Percentiles rank a stretch among this genome's conserved stretches.
Evolutionary conservation across 2,113 vertebrate species (phyloP).

Genomic region (Phrynosoma platyrhinos): DNA sequence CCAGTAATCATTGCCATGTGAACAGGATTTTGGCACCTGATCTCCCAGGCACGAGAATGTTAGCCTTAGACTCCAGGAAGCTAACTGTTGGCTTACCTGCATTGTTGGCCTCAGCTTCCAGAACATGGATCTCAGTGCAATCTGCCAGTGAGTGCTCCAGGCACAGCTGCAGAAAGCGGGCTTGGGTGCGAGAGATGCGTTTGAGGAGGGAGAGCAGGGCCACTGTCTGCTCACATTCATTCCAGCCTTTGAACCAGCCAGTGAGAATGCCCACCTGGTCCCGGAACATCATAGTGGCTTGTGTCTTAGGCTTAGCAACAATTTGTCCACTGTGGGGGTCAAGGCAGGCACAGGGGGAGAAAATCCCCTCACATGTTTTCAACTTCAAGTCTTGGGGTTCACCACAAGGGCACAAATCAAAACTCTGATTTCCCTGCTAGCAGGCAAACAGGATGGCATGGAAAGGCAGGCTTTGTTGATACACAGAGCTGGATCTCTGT

Average conservation of each 20-base stretch:
- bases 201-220: conserved; percentile 94
- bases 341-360: conserved; percentile 18
- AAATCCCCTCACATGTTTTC: conserved; percentile 76
- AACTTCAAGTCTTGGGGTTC: conserved; percentile 18
- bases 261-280: conserved; percentile 96
- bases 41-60: no score
- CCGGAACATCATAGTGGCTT: conserved; percentile 96
- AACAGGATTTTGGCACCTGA: no score
- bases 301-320: conserved; percentile 57
- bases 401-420: background rate
- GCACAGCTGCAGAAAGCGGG: conserved; percentile 96
- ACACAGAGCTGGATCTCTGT: background rate
- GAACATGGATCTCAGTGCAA: conserved; percentile 92
- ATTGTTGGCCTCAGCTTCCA: conserved; percentile 95
- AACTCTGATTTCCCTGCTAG: background rate
- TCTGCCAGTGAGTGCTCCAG: conserved; percentile 95
- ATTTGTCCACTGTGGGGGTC: conserved; percentile 61
- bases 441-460: conserved; percentile 1
- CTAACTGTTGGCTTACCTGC: conserved; percentile 80
- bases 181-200: conserved; percentile 92
- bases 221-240: conserved; percentile 97
- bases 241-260: conserved; percentile 97
- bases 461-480: background rate
- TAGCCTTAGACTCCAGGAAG: no score
- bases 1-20: background rate